Evolutionary conservation across 2,797 vertebrate genomes (phyloP).

Genomic region (Eurystomus glaucurus): DNA sequence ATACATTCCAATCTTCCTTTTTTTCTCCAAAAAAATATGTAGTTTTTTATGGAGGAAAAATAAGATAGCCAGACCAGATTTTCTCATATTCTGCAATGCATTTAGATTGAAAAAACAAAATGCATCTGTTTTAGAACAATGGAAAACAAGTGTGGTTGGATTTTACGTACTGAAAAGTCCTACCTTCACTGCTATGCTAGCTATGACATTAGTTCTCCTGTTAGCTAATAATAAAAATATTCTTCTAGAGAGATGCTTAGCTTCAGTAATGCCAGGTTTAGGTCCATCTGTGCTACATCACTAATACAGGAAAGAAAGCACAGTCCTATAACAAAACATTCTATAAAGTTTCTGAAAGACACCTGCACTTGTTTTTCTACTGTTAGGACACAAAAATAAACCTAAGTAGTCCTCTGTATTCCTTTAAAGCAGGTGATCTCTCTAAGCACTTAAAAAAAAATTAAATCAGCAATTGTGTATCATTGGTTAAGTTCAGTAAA

Average conservation of each 20-base stretch:
- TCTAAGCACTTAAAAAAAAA: neutral
- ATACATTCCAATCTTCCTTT: neutral
- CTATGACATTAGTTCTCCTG: neutral
- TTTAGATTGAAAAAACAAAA: neutral
- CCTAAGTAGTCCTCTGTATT: neutral
- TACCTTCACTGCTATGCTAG: neutral
- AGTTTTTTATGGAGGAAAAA: fast-evolving
- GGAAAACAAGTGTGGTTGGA: fast-evolving
- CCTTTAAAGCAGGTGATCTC: neutral
- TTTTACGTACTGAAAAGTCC: neutral
- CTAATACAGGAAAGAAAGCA: neutral
- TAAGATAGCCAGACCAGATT: neutral
- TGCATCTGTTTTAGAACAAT: fast-evolving
- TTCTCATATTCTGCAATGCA: neutral
- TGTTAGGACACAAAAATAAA: neutral
- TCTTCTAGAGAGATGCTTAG: neutral
- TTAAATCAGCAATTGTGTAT: neutral
- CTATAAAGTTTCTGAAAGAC: neutral
- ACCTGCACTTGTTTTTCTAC: neutral
- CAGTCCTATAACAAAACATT: neutral
- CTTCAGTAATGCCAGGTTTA: neutral
- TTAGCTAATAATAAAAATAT: neutral
- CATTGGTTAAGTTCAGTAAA: neutral
- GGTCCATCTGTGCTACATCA: neutral
- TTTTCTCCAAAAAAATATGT: fast-evolving